Base-by-base conservation (phyloP, 1,140 invertebrate genomes). In the Trichonephila clavipes region DNA sequence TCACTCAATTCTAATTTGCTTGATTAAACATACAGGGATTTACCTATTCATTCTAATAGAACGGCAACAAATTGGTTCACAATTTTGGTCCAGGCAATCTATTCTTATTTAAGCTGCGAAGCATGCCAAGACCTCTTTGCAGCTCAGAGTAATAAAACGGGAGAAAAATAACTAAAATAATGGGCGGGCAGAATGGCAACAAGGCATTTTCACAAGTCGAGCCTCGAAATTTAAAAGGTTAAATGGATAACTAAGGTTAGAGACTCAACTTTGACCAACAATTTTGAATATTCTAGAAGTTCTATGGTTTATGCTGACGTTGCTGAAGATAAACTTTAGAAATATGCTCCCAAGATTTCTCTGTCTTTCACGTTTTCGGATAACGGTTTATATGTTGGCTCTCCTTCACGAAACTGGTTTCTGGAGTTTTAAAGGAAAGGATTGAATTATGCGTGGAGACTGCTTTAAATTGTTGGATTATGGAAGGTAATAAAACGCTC, bases 1-100 rank as follows among this genome's bases (percentile, higher is more conserved):
- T 5, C 72, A 77, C 72, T 77, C 72, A 77, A 77, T 77, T 77
- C 72, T 77, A 77, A 77, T 77, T 77, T 77, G 14, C 72, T 40
- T 77, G 72, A 77, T 77, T 77, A 77, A 77, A 77, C 28, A 77
- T 34, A 77, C 72, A 77, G 6, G 28, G 72, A 77, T 77, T 77
- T 77, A 5, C 34, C 72, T 77, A 77, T 77, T 28, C 72, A 77
- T 77, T 40, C 72, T 77, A 77, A 77, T 77, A 77, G 28, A 77
- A 28, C 72, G 40, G 7, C 28, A 40, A 77, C 24, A 34, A 28
- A 40, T 16, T 28, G 34, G 24, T 69, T 69, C 66, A 69, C 66
- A 77, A 77, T 18, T 77, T 7, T 34, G 72, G 72, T 77, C 72
- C 72, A 19, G 18, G 72, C 28, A 28, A 77, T 77, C 28, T 28